These are phyloP conservation scores for Fragum sueziense DNA, from an alignment of 2,888 invertebrate genomes.

Conservation along the genomic window DNA sequence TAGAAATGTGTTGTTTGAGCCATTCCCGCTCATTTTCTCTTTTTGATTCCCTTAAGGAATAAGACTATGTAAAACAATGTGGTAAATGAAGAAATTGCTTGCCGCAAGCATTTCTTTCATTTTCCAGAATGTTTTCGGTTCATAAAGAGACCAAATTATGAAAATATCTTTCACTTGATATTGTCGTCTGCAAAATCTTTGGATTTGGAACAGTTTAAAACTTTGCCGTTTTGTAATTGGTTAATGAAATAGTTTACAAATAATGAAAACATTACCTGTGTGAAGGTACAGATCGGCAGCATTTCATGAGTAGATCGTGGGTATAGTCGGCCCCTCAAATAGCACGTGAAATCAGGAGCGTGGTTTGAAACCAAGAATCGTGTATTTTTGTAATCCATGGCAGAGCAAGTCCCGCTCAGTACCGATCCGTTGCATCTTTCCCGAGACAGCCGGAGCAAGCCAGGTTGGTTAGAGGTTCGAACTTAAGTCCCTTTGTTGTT, in stretches of 20 bases:
- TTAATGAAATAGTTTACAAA: background rate
- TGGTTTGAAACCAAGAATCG: constrained; percentile 10
- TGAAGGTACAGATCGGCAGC: constrained; percentile 42
- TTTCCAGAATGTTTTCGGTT: too few species aligned
- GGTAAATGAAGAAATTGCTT: too few species aligned
- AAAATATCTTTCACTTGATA: too few species aligned
- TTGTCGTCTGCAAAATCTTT: too few species aligned
- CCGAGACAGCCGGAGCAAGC: background rate
- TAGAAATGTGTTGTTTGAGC: background rate
- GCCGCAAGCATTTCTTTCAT: too few species aligned
- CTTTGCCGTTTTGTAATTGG: too few species aligned
- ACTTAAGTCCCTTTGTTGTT: background rate
- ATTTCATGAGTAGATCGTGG: constrained; percentile 49
- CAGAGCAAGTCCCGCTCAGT: background rate
- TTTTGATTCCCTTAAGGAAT: too few species aligned
- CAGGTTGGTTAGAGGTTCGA: background rate
- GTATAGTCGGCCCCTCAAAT: constrained; percentile 49
- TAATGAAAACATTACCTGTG: constrained; percentile 32
- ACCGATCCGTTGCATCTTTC: background rate
- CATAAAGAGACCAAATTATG: too few species aligned
- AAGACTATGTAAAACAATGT: too few species aligned
- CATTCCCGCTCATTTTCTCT: background rate
- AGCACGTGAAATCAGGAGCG: constrained; percentile 51
- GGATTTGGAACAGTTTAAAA: too few species aligned
- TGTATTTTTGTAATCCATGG: constrained; percentile 6